These are phyloP conservation scores for Butastur rufipennis DNA, from an alignment of 2,113 vertebrate species.

Conservation along the genomic window DNA sequence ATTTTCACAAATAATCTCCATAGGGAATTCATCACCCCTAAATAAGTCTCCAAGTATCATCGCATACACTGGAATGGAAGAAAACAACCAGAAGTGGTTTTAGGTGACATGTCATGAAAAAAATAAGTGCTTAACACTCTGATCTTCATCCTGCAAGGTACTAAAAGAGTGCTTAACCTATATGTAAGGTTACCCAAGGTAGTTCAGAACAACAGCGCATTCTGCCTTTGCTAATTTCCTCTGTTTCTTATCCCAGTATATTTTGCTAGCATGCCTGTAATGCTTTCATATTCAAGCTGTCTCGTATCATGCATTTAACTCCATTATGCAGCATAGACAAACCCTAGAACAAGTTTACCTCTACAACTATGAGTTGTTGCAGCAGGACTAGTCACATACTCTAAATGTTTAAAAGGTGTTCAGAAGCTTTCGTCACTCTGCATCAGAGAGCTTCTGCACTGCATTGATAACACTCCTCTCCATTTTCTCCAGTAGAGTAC, in stretches of 20 bases:
- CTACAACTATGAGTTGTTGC: not conserved
- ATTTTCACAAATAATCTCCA: not conserved
- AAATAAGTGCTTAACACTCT: not conserved
- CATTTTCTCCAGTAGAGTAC: not conserved
- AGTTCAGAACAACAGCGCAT: not conserved
- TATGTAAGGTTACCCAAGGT: not conserved
- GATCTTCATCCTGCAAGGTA: not conserved
- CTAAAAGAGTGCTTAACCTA: not conserved
- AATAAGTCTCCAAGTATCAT: not conserved
- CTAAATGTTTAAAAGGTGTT: not conserved
- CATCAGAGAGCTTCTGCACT: not conserved
- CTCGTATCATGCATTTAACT: not conserved
- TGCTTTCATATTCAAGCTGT: not conserved
- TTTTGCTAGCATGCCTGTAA: not conserved
- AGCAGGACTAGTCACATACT: not conserved
- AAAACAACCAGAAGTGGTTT: not conserved
- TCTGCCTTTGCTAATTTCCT: not conserved
- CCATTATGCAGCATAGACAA: not conserved
- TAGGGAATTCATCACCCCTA: not conserved
- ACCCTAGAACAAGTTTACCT: not conserved
- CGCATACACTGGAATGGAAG: not conserved
- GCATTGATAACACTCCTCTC: not conserved
- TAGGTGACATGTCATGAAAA: not conserved
- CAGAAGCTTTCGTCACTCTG: not conserved
- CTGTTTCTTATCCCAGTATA: not conserved